Base-by-base conservation (phyloP, 2,113 vertebrate species). In the Siniperca chuatsi region DNA sequence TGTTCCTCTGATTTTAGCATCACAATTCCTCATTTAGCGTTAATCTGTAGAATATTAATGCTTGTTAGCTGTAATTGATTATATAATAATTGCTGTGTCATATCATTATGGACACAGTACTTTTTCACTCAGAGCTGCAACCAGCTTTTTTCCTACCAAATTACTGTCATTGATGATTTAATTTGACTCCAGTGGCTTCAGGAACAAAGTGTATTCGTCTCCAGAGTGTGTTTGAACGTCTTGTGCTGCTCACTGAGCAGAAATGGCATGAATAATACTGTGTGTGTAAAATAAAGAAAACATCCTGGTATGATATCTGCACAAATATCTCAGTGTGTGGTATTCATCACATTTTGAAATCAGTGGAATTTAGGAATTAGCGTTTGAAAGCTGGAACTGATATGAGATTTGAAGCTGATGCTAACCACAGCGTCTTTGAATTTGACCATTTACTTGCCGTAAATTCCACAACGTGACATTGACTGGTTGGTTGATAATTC, bases 151-250 rank as follows among this genome's bases (percentile, higher is more conserved):
- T 75, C 54, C 11, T 1, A n/a, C 33, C 12, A 37, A 21, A 72
- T 44, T 58, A 52, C 66, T 76, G 5, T 72, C 25, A 72, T 13
- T 57, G 8, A 46, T 55, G 13, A 68, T 60, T 68, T 61, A 3
- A 68, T 29, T 75, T 44, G n/a, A 79, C 48, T 72, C 60, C 50
- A 42, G 7, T 55, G 6, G 62, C 70, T 67, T 61, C 55, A 48
- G 52, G 42, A 58, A 5, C 60, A 16, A 25, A 44, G 58, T 62
- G 46, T 18, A 5, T 29, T 55, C 3, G 15, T 57, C 40, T 54
- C 2, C 21, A 74, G 16, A 25, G 25, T 40, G 15, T 44, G 55
- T 70, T 52, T 52, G 20, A 35, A 13, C 35, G 64, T 4, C 6
- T 29, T 16, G 4, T 7, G 20, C 64, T 68, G 71, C 29, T 42